These are phyloP conservation scores for Mungos mungo DNA, from an alignment of 2,113 vertebrate species.

Conservation along the genomic window DNA sequence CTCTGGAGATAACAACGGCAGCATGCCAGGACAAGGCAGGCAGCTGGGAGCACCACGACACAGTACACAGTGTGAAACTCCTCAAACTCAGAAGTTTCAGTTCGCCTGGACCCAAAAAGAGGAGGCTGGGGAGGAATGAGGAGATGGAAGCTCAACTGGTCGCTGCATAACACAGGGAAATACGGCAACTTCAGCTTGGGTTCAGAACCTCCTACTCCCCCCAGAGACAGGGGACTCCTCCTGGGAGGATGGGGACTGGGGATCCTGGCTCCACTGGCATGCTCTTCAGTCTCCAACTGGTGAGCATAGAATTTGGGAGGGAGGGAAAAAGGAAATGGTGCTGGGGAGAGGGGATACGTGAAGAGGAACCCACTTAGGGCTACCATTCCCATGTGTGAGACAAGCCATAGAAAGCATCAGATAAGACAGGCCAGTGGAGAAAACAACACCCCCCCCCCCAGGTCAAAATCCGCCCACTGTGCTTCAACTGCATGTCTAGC, in stretches of 20 bases:
- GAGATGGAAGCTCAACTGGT: not conserved
- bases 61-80: rapidly evolving
- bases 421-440: not conserved
- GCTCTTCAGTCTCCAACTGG: not conserved
- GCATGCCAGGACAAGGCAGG: not conserved
- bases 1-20: not conserved
- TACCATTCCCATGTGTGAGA: not conserved
- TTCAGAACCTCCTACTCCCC: not conserved
- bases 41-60: not conserved
- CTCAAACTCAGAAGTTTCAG: not conserved
- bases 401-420: not conserved
- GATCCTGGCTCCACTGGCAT: not conserved
- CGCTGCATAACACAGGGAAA: not conserved
- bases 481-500: not conserved
- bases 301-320: not conserved
- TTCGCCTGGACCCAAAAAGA: too few relatives aligned
- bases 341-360: not conserved
- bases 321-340: not conserved
- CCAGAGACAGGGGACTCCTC: not conserved
- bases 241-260: not conserved
- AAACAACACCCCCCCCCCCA: not conserved
- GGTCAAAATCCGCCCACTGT: not conserved
- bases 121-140: not conserved
- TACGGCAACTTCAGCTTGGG: not conserved
- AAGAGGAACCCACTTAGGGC: not conserved